Evolutionary conservation across 2,113 vertebrate genomes (phyloP), one percentile per base, ranked within the genome.

Genomic region (Actenoides hombroni): DNA sequence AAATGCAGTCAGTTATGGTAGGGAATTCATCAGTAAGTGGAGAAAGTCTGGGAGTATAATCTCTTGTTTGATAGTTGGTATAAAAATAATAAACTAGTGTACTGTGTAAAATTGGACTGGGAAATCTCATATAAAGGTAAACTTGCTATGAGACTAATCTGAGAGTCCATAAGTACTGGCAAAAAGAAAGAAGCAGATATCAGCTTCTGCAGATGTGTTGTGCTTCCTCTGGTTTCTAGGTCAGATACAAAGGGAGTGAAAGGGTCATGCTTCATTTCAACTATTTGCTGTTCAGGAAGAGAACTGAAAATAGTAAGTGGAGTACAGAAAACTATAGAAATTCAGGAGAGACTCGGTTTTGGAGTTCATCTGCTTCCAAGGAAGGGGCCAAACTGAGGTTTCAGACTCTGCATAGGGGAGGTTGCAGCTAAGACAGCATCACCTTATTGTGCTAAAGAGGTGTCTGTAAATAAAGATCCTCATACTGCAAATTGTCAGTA

Each of bases 211-310:
- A 67, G 79, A 12, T 37, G 25, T 0, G 0, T 18, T 40, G 44
- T 23, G 35, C 57, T 78, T 63, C 42, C 26, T 85, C 33, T 78
- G 3, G 3, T 48, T 95, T 83, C 67, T 92, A 82, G 86, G 85
- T 91, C 92, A 70, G 10, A 61, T 85, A 78, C 86, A 53, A 77
- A 81, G 73, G 31, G 37, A 86, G 56, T 39, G 31, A 40, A 88
- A 93, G 94, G 49, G 80, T 93, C 76, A 54, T 10, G 3, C 64
- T 78, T 94, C 5, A 18, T 89, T 96, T 86, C 56, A 94, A n/a
- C 24, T 86, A 33, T 54, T 56, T 33, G 21, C 81, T 53, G 35
- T 68, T 86, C 48, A 60, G 80, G 63, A 86, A 85, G 10, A 73
- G 39, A 83, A 63, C 65, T 40, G 67, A 75, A 81, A 90, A 92